Evolutionary conservation across 2,888 invertebrate genomes (phyloP).

Genomic region (Apotomis betuletana): DNA sequence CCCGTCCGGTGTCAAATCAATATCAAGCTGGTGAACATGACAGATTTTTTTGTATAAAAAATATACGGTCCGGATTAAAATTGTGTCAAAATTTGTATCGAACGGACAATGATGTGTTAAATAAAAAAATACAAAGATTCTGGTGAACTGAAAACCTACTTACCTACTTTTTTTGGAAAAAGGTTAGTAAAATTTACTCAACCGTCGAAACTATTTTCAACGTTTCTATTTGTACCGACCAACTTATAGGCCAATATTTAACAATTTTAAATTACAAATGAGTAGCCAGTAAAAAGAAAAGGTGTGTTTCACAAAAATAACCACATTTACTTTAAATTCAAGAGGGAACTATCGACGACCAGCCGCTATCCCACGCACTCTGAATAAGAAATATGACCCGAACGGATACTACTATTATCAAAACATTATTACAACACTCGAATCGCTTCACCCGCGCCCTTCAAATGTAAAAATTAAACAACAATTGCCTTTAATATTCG

Average conservation of each 20-base stretch:
- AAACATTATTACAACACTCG: slow-evolving; percentile 84
- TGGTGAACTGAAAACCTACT: too few relatives aligned
- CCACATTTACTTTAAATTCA: slow-evolving; percentile 45
- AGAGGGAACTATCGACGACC: slow-evolving; percentile 41
- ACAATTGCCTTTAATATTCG: slow-evolving; percentile 84
- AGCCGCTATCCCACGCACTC: slow-evolving; percentile 74
- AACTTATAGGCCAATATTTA: neutral
- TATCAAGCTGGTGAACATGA: slow-evolving; percentile 68
- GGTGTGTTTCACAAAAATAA: slow-evolving; percentile 56
- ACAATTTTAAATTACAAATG: slow-evolving; percentile 3
- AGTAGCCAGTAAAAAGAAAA: slow-evolving; percentile 52
- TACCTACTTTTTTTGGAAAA: too few relatives aligned
- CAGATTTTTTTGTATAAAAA: slow-evolving; percentile 52
- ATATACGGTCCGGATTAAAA: slow-evolving; percentile 37
- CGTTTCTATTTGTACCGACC: neutral
- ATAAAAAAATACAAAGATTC: too few relatives aligned
- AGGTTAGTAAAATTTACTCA: neutral
- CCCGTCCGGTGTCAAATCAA: slow-evolving; percentile 72
- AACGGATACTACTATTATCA: slow-evolving; percentile 83
- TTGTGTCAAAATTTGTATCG: neutral
- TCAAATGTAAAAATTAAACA: slow-evolving; percentile 82
- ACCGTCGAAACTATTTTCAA: neutral
- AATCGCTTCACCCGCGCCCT: slow-evolving; percentile 79
- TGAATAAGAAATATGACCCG: slow-evolving; percentile 83
- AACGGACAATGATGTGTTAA: neutral